Percentiles rank a stretch among this genome's conserved stretches.
These are phyloP conservation scores for Prietella phreatophila DNA, from an alignment of 2,113 vertebrate genomes.

Conservation along the genomic window DNA sequence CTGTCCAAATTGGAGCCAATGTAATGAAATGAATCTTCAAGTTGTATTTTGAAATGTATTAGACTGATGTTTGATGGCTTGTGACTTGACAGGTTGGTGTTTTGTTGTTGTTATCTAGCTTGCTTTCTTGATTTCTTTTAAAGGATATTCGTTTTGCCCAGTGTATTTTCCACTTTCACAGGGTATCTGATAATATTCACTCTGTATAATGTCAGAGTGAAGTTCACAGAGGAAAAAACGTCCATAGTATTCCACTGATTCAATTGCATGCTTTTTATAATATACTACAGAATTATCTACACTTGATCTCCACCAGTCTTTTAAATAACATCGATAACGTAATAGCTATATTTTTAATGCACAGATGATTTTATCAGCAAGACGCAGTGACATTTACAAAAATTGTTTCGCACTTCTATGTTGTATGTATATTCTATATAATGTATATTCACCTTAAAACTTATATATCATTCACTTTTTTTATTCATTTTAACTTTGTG, in stretches of 20 bases:
- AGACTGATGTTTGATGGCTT: not conserved
- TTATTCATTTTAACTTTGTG: conserved; percentile 2
- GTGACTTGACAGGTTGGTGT: not conserved
- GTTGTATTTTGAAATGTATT: not conserved
- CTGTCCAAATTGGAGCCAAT: conserved; percentile 33
- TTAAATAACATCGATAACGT: not conserved
- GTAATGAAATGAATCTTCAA: not conserved
- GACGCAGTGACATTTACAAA: not conserved
- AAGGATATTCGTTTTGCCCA: not conserved
- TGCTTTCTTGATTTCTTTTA: not conserved
- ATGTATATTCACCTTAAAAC: not conserved
- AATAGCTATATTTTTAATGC: not conserved
- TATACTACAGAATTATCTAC: conserved; percentile 15
- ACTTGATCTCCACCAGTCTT: not conserved
- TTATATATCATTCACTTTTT: not conserved
- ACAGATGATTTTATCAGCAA: not conserved
- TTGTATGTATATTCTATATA: not conserved
- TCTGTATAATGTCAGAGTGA: conserved; percentile 8
- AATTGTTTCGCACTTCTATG: not conserved
- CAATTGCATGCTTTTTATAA: not conserved
- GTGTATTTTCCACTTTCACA: not conserved
- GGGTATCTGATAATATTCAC: not conserved
- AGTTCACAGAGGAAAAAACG: not conserved
- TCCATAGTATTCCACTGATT: not conserved
- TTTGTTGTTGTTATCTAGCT: not conserved